Base-by-base conservation (phyloP, 2,888 invertebrate genomes). In the Endomychus coccineus region DNA sequence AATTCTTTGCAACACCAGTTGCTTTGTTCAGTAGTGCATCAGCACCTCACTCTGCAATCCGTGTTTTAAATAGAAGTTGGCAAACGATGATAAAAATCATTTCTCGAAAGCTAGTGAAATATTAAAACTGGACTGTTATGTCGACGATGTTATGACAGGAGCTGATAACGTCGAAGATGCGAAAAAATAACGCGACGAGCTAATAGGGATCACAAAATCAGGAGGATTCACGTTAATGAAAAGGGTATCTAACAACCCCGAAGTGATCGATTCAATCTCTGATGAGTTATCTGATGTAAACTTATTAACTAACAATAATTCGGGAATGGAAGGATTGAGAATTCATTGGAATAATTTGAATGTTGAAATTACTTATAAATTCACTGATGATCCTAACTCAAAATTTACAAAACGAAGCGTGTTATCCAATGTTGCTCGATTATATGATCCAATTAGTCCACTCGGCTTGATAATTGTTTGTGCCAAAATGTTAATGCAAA, bases 121-220 rank as follows among this genome's bases (percentile, higher is more conserved):
- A 9, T 43, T 47, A 13, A 34, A 27, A 29, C 42, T 21, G 12
- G 38, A 47, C 27, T 50, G 50, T 23, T 49, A 45, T 25, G 40
- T 50, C 9, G 49, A 51, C 28, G 50, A 48, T 11, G 16, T 44
- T 2, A 13, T 49, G 15, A 34, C 43, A 2, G 44, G 44, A 6
- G 15, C 29, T 1, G 34, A 50, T 24, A 19, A n/a, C 21, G n/a
- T 19, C 6, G 21, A 19, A 6, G 21, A 19, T 6, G 21, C 21
- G 21, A 19, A 7, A 7, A 19, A 7, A 4, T 12, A 11, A 4
- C 4, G 11, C 2, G 14, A 5, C 3, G 9, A 11, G 14, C n/a
- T 27, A 12, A 4, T 27, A 25, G 10, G n/a, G 12, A 10, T 12
- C 3, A 5, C 5, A 27, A 5, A 13, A 10, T 3, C 3, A 9